Conservation (phyloP, 2,113 vertebrate genomes). For the Blennius ocellaris region DNA sequence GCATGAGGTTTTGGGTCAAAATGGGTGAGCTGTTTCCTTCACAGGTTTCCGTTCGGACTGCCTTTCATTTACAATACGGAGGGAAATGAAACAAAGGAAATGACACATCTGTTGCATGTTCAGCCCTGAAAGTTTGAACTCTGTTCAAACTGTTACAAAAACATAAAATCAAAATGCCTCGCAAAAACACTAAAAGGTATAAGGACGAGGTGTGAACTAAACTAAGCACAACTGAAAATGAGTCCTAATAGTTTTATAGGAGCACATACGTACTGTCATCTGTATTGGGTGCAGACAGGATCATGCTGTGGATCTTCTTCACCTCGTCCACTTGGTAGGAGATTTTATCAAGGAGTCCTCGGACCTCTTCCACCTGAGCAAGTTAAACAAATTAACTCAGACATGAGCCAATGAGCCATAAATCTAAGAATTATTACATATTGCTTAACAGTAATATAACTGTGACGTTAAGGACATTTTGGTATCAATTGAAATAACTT, state of each 20-base stretch:
- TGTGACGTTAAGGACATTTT: too few relatives aligned
- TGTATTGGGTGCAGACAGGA: conserved; percentile 94
- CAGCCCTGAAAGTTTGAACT: conserved; percentile 13
- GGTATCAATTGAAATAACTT: too few relatives aligned
- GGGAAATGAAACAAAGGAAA: conserved; percentile 55
- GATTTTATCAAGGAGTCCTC: conserved; percentile 87
- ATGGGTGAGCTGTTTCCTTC: conserved; percentile 36
- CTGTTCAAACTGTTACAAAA: not conserved
- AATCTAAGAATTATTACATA: not conserved
- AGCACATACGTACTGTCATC: conserved; percentile 88
- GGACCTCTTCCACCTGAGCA: conserved; percentile 91
- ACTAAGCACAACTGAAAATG: too few relatives aligned
- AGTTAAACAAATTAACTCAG: not conserved
- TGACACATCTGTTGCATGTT: conserved; percentile 29
- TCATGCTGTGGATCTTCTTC: conserved; percentile 93
- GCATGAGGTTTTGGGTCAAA: conserved; percentile 19
- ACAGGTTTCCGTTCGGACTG: conserved; percentile 46
- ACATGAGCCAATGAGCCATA: not conserved
- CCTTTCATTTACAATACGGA: conserved; percentile 40
- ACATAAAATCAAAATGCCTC: not conserved
- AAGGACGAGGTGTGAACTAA: too few relatives aligned
- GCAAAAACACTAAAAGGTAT: not conserved
- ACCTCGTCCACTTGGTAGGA: conserved; percentile 90
- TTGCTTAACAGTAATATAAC: too few relatives aligned
- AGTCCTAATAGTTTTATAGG: too few relatives aligned